Evolutionary conservation across 2,797 vertebrate species (phyloP), one percentile per base, ranked within the genome.

Genomic region (Australoheros facetus): DNA sequence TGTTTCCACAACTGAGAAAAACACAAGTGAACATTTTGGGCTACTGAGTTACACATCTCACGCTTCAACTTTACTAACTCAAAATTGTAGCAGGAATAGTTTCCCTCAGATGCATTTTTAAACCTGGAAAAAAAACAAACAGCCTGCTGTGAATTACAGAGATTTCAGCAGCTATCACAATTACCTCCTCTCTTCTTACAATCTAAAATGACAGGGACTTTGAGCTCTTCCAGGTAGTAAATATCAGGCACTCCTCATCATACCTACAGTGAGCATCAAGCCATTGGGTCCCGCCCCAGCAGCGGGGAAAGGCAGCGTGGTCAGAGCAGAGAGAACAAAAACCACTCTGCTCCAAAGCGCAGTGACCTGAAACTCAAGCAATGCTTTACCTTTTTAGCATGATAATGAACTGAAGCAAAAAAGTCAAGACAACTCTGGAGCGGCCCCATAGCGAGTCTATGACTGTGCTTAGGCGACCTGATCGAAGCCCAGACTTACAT

Each of bases 401-500:
- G 42, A 66, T 39, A 28, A 23, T 66, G 39, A 48, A 39, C 23
- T 66, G 60, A 64, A 64, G 9, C 39, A 26, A 45, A 28, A 11
- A 11, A 66, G 28, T 9, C 2, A 66, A 53, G 45, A 66, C 16
- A 66, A 23, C 62, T 66, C 39, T 28, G 62, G 39, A 28, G 62
- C 28, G 62, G 16, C 23, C 39, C 45, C 62, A 28, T 3, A 66
- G 5, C 39, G 28, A 14, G 16, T 48, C 23, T 66, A 14, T 66
- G 14, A 42, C 16, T 48, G 16, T 26, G 39, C 39, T 23, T 66
- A 45, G 48, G 23, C 19, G 39, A 48, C 23, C 39, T 9, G 23
- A 0, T 66, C 0, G 48, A 66, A 48, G 11, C 39, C 11, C 39
- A 66, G 39, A 66, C 23, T 66, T 45, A 45, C 28, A 64, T 0